Percentiles rank a stretch among this genome's conserved stretches.
Conservation (phyloP, 2,113 vertebrate genomes). For the Dendrocopos noguchii region DNA sequence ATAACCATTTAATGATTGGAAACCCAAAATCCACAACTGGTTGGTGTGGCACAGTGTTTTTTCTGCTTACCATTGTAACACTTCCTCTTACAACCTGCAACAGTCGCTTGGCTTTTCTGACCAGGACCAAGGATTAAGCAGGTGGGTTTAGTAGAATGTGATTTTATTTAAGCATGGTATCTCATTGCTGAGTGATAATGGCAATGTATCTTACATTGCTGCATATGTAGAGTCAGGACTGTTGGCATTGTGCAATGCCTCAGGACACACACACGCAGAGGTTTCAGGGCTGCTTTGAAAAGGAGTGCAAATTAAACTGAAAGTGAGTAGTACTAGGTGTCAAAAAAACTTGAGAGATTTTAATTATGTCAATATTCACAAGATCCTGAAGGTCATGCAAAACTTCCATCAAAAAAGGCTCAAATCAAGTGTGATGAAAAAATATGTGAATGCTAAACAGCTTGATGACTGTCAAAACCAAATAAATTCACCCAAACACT, state of each 20-base stretch:
- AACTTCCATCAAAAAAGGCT: neutral
- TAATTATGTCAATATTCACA: neutral
- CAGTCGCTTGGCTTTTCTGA: neutral
- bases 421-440: neutral
- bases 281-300: conserved; percentile 5
- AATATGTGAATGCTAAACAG: neutral
- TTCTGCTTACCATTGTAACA: neutral
- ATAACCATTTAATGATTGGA: neutral
- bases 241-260: neutral
- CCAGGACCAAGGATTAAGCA: neutral
- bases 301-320: conserved; percentile 30
- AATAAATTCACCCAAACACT: neutral
- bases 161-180: neutral
- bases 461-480: neutral
- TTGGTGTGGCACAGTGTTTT: fast-evolving
- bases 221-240: fast-evolving
- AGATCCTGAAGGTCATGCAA: neutral
- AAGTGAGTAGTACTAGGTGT: neutral
- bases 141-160: neutral
- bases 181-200: neutral
- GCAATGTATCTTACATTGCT: neutral
- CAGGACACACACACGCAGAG: neutral
- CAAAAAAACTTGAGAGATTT: conserved; percentile 38
- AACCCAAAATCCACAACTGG: neutral
- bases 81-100: neutral